Conservation (phyloP, 2,797 vertebrate genomes). For the Cichlasoma orientale region DNA sequence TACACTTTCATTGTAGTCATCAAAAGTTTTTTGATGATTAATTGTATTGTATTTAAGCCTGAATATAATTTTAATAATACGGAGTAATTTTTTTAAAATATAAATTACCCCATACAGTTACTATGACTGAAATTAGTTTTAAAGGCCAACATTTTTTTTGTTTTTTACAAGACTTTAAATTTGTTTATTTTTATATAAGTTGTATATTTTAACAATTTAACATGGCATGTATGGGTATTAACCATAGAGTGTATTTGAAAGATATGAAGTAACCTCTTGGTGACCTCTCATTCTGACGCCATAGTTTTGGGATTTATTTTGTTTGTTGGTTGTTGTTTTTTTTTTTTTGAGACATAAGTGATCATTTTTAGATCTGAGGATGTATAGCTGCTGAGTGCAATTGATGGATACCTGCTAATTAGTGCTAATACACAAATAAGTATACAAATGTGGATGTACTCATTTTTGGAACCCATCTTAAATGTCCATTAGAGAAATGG, state of each 20-base stretch:
- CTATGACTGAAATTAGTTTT: neutral
- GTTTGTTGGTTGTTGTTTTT: too few relatives aligned
- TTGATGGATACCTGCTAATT: neutral
- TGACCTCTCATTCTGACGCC: neutral
- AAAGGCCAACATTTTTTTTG: neutral
- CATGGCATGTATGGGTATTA: too few relatives aligned
- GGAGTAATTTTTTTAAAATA: too few relatives aligned
- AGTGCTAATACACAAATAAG: neutral
- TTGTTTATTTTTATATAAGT: neutral
- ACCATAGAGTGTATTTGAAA: too few relatives aligned
- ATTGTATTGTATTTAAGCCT: too few relatives aligned
- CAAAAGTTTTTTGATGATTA: too few relatives aligned
- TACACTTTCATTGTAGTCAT: neutral
- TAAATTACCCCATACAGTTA: too few relatives aligned
- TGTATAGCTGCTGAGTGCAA: neutral
- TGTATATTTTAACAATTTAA: neutral
- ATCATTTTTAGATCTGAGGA: neutral
- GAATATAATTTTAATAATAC: too few relatives aligned
- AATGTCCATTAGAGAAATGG: too few relatives aligned
- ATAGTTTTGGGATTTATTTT: neutral
- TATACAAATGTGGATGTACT: neutral
- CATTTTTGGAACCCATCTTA: neutral
- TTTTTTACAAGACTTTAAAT: too few relatives aligned
- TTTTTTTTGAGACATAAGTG: neutral
- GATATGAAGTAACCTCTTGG: too few relatives aligned